phyloP scores from a whole-genome alignment of 2,113 vertebrate genomes.

The Nasalis larvatus region DNA sequence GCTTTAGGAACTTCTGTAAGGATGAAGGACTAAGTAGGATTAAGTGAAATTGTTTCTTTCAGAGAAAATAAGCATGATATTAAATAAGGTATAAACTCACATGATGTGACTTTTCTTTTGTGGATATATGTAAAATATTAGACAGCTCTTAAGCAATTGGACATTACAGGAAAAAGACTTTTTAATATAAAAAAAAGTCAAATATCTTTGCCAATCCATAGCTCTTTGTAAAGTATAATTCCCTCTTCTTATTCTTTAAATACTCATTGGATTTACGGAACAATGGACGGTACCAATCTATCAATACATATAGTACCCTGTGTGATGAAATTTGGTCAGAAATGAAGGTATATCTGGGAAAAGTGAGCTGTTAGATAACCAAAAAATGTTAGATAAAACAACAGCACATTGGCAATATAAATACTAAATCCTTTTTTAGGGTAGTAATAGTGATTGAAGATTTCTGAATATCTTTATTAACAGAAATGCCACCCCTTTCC shows the following conservation, averaged over 20 bases:
- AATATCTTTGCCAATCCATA: not conserved
- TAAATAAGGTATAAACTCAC: not conserved
- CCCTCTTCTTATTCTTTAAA: not conserved
- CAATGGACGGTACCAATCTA: not conserved
- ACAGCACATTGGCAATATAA: not conserved
- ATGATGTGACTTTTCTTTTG: not conserved
- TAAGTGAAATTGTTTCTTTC: not conserved
- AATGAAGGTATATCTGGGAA: not conserved
- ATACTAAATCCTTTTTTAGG: not conserved
- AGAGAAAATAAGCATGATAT: not conserved
- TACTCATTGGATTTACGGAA: not conserved
- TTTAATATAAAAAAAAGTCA: not conserved
- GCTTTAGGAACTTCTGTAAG: not conserved
- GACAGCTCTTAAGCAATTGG: not conserved
- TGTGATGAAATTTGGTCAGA: not conserved
- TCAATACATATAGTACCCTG: not conserved
- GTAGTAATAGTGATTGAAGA: not conserved
- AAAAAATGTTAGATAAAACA: not conserved
- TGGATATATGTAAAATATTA: not conserved
- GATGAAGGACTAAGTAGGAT: slow-evolving; percentile 1
- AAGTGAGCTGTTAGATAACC: not conserved
- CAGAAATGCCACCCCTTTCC: not conserved
- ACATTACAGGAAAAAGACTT: not conserved
- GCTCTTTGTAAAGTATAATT: not conserved
- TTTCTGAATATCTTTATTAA: slow-evolving; percentile 1